phyloP scores from a whole-genome alignment of 2,113 vertebrate species.

The Callipepla squamata region DNA sequence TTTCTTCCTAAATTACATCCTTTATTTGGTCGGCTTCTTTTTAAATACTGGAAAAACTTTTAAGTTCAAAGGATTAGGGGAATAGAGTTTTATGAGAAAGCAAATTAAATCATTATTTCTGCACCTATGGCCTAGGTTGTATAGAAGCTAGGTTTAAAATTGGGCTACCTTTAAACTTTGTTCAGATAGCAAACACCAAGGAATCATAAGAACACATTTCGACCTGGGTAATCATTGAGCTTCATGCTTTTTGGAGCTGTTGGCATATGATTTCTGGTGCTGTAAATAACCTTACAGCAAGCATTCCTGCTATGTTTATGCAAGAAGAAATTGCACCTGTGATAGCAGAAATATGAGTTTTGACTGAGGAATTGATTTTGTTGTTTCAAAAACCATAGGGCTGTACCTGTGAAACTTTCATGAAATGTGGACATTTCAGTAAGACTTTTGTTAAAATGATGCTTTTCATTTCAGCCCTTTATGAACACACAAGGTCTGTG shows the following conservation, averaged over 20 bases:
- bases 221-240: background rate
- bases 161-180: background rate
- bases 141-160: background rate
- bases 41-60: slow-evolving; percentile 42
- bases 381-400: background rate
- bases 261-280: background rate
- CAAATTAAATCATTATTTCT: background rate
- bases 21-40: slow-evolving; percentile 38
- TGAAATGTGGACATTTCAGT: background rate
- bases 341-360: background rate
- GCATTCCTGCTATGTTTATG: background rate
- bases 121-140: background rate
- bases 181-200: background rate
- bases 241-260: background rate
- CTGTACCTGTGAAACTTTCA: background rate
- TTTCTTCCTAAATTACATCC: slow-evolving; percentile 61
- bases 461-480: background rate
- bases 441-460: background rate
- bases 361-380: background rate
- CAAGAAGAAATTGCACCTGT: background rate
- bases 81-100: background rate
- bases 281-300: background rate
- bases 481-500: background rate
- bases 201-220: background rate
- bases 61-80: background rate